These are phyloP conservation scores for Anolis apletophallus DNA, from an alignment of 2,797 vertebrate genomes.

Conservation along the genomic window DNA sequence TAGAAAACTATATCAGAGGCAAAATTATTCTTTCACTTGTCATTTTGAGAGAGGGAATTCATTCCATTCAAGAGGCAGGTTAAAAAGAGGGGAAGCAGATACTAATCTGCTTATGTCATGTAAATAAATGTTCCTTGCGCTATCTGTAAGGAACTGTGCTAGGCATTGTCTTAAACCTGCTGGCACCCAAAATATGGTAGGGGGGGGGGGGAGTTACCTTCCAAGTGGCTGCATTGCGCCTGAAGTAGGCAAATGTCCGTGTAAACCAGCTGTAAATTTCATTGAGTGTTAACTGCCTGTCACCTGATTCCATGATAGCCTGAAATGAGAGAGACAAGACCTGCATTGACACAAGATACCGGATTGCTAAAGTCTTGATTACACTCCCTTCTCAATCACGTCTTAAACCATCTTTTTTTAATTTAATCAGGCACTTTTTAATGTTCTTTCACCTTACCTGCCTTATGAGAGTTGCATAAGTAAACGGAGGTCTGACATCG, in stretches of 20 bases:
- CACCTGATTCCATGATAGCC: conserved; percentile 98
- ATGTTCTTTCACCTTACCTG: conserved; percentile 97
- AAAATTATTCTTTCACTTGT: conserved; percentile 98
- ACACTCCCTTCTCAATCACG: conserved; percentile 76
- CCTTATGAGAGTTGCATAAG: conserved; percentile 99
- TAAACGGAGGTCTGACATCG: conserved; percentile 99
- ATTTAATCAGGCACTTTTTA: conserved; percentile 92
- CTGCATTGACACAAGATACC: conserved; percentile 88
- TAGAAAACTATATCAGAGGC: conserved; percentile 98
- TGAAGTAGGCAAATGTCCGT: conserved; percentile 99
- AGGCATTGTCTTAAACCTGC: conserved; percentile 72
- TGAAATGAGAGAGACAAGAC: conserved; percentile 94
- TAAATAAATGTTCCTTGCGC: conserved; percentile 88
- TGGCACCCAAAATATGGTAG: neutral
- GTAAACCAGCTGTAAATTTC: conserved; percentile 99
- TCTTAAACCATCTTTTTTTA: conserved; percentile 91
- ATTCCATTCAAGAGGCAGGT: conserved; percentile 89
- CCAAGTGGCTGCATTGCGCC: conserved; percentile 99
- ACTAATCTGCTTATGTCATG: conserved; percentile 88
- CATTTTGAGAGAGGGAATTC: conserved; percentile 92
- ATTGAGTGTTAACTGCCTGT: conserved; percentile 99
- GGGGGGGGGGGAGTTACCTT: conserved; percentile 85
- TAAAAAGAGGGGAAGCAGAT: conserved; percentile 87
- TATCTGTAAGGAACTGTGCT: conserved; percentile 72
- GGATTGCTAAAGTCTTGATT: conserved; percentile 88